Percentiles rank a stretch among this genome's conserved stretches.
phyloP scores from a whole-genome alignment of 2,113 vertebrate species.

The Tricholaema leucomelas region DNA sequence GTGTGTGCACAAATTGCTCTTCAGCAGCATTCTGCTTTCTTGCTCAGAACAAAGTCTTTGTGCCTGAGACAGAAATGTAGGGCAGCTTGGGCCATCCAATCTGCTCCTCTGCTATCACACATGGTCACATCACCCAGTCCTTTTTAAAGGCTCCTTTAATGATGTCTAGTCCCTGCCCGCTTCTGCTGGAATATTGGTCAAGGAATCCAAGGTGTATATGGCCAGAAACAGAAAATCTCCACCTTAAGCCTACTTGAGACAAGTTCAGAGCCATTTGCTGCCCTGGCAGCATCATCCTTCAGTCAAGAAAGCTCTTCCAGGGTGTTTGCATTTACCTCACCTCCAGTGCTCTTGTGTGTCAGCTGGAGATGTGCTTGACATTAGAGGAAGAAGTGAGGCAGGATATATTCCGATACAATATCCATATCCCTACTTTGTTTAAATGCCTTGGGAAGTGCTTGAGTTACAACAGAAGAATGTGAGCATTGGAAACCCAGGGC shows the following conservation, averaged over 20 bases:
- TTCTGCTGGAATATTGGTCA: background rate
- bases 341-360: background rate
- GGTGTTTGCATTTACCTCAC: background rate
- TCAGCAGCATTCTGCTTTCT: background rate
- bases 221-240: background rate
- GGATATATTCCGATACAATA: background rate
- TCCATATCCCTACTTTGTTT: background rate
- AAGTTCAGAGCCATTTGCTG: background rate
- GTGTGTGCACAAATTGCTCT: background rate
- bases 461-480: background rate
- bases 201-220: background rate
- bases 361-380: background rate
- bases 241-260: background rate
- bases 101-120: background rate
- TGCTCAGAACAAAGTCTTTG: background rate
- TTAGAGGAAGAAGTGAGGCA: background rate
- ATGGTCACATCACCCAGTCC: background rate
- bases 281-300: background rate
- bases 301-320: background rate
- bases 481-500: background rate
- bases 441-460: background rate
- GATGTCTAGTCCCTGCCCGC: background rate
- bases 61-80: background rate
- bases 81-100: background rate
- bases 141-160: background rate